These are phyloP conservation scores for Argopecten irradians DNA, from an alignment of 1,140 invertebrate genomes.

Conservation along the genomic window DNA sequence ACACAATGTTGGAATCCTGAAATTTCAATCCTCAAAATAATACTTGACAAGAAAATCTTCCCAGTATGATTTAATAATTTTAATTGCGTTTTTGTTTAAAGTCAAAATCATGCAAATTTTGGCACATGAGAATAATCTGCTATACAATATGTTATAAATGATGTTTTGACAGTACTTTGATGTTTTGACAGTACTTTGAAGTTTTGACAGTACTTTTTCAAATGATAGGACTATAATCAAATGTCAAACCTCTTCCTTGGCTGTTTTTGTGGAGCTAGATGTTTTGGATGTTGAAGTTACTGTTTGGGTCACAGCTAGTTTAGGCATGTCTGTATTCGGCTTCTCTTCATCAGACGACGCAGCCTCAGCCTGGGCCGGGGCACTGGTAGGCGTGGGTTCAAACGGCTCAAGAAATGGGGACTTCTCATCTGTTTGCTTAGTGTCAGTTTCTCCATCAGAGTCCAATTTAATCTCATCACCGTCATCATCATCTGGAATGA, in stretches of 20 bases:
- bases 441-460: conserved; percentile 59
- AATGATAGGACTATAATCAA: no score
- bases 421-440: conserved; percentile 38
- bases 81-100: no score
- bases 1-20: no score
- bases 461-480: conserved; percentile 68
- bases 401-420: conserved; percentile 13
- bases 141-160: no score
- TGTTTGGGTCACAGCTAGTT: conserved; percentile 62
- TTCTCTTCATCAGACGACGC: conserved; percentile 54
- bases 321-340: conserved; percentile 48
- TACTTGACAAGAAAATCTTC: no score
- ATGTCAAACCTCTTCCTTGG: conserved; percentile 50
- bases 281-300: conserved; percentile 51
- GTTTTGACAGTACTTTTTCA: no score
- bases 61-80: no score
- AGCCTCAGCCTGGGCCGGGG: conserved; percentile 26
- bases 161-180: no score
- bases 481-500: conserved; percentile 51
- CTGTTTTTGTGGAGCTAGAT: conserved; percentile 39
- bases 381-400: conserved; percentile 37
- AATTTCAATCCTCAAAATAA: no score
- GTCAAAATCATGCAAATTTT: no score
- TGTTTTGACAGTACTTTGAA: no score
- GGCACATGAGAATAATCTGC: no score